Conservation (phyloP, 2,888 invertebrate genomes). For the Lacanobia oleracea region DNA sequence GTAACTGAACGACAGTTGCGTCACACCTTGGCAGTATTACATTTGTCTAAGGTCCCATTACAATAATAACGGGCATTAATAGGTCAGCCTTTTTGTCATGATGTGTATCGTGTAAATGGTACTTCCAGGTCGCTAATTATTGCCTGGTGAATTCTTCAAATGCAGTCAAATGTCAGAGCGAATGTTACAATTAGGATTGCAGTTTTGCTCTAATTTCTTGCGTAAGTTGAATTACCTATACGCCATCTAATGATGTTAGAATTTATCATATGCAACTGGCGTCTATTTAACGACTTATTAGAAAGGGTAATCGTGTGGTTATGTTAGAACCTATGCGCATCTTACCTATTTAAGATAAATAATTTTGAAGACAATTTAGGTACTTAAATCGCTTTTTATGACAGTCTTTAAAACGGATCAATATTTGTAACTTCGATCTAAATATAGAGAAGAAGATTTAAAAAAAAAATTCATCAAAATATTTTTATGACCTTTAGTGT, state of each 20-base stretch:
- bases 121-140: slow-evolving; percentile 61
- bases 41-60: slow-evolving; percentile 72
- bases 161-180: slow-evolving; percentile 55
- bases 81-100: slow-evolving; percentile 68
- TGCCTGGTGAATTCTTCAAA: slow-evolving; percentile 45
- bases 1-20: slow-evolving; percentile 80
- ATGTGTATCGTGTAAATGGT: slow-evolving; percentile 57
- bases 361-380: not conserved
- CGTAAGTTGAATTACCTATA: slow-evolving; percentile 19
- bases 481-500: not conserved
- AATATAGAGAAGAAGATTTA: not conserved
- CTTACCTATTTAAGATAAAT: not conserved
- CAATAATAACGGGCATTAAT: slow-evolving; percentile 75
- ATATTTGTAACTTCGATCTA: not conserved
- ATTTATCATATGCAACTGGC: not conserved
- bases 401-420: not conserved
- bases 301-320: not conserved
- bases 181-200: slow-evolving; percentile 35
- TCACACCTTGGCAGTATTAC: slow-evolving; percentile 79
- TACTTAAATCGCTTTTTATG: not conserved
- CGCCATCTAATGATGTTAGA: slow-evolving; percentile 26
- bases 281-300: not conserved
- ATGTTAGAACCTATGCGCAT: too few species aligned
- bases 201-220: slow-evolving; percentile 41
- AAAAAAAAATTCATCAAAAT: too few species aligned